A percentile compares a stretch with the other conserved stretches of the same genome.
These are phyloP conservation scores for Pangasianodon gigas DNA, from an alignment of 2,113 vertebrate genomes.

Conservation along the genomic window DNA sequence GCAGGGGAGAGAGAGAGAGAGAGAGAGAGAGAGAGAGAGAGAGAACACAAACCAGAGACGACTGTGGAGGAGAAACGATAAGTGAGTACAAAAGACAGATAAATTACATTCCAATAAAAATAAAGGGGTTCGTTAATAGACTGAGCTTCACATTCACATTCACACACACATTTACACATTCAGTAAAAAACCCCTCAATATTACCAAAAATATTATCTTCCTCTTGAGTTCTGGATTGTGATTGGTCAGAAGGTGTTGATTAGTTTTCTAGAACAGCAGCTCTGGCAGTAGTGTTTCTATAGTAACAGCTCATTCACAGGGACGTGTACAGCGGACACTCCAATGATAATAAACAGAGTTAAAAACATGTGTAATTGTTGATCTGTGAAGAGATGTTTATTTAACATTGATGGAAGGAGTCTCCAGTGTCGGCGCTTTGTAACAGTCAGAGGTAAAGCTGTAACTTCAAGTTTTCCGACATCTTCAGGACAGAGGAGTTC, in stretches of 20 bases:
- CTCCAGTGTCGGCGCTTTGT: too few relatives aligned
- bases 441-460: too few relatives aligned
- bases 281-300: too few relatives aligned
- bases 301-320: too few relatives aligned
- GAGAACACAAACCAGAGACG: slow-evolving; percentile 11
- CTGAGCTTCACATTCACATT: not conserved
- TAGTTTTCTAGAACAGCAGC: not conserved
- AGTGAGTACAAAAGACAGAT: slow-evolving; percentile 55
- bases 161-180: not conserved
- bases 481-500: too few relatives aligned
- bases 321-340: too few relatives aligned
- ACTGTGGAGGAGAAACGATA: slow-evolving; percentile 46
- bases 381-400: too few relatives aligned
- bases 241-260: not conserved
- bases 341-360: too few relatives aligned
- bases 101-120: slow-evolving; percentile 14
- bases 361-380: too few relatives aligned
- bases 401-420: too few relatives aligned
- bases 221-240: not conserved
- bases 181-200: not conserved
- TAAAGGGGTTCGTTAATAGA: not conserved
- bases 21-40: not conserved
- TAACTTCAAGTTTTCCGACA: too few relatives aligned
- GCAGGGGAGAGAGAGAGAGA: not conserved
- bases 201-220: not conserved